Base-by-base conservation (phyloP, 2,113 vertebrate genomes). In the Symphodus melops region DNA sequence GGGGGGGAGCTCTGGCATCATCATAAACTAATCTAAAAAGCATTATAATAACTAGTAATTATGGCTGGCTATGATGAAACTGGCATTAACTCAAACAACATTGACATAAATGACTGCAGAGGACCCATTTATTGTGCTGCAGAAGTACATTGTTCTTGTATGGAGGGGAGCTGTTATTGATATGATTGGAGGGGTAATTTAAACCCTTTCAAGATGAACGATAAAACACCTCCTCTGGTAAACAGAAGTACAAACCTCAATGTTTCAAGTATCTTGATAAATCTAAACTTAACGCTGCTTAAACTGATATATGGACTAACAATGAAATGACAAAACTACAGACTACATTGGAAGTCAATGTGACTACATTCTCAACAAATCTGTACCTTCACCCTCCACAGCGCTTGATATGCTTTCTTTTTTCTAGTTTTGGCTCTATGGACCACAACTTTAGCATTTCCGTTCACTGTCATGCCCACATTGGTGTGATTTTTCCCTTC, bases 11-110 rank as follows among this genome's bases (percentile, higher is more conserved):
- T 68, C 75, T 68, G 68, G 46, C 77, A 79, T 86, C 79, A 79
- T 81, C 65, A 77, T 85, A 77, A 87, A 87, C 72, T 82, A 78
- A 90, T 87, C 59, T 85, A 73, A 90, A 79, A 87, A 84, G 68
- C 68, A 84, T 86, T 82, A 72, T 44, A 76, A 72, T 77, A 88
- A 78, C 75, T 79, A 83, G 84, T 83, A 33, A 33, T 52, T 65
- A 67, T 79, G 37, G 42, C 20, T 33, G 33, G 68, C 21, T 73
- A 73, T 84, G 65, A 86, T 86, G 57, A 75, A 90, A 72, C 48
- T 17, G 73, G 41, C 77, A 81, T 85, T 72, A 74, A 57, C 46
- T 74, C 53, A 58, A 74, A 62, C 75, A 78, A 51, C 66, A 74
- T 41, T 13, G 72, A 78, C 60, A 67, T 16, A n/a, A 75, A 77